Percentiles rank a stretch among this genome's conserved stretches.
Conservation (phyloP, 2,797 vertebrate species). For the Aeoliscus strigatus region DNA sequence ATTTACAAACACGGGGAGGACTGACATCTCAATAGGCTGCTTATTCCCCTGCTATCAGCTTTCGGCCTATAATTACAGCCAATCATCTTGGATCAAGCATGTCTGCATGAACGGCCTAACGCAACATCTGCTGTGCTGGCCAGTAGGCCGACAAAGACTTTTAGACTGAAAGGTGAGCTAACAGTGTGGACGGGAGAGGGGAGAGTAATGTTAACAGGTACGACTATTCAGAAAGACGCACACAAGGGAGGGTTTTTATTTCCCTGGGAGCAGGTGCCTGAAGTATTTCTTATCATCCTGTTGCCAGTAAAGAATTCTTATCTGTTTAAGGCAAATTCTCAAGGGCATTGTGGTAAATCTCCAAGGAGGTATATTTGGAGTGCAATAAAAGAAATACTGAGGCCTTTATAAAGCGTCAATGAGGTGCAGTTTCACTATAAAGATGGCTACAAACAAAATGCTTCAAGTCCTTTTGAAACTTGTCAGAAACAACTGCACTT, state of each 20-base stretch:
- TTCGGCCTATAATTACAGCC: conserved; percentile 79
- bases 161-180: conserved; percentile 63
- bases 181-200: conserved; percentile 36
- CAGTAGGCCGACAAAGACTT: conserved; percentile 42
- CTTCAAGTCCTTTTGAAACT: too few species aligned
- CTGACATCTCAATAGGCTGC: conserved; percentile 74
- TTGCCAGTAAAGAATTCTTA: conserved; percentile 39
- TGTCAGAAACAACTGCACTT: too few species aligned
- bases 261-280: conserved; percentile 61
- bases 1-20: conserved; percentile 60
- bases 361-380: conserved; percentile 31
- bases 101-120: conserved; percentile 68
- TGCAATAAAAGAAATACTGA: too few species aligned
- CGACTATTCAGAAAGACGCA: too few species aligned
- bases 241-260: too few species aligned
- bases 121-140: conserved; percentile 72
- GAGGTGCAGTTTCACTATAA: too few species aligned
- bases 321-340: conserved; percentile 41
- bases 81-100: conserved; percentile 76
- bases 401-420: too few species aligned
- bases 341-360: conserved; percentile 35
- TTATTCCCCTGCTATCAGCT: conserved; percentile 75
- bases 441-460: too few species aligned
- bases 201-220: conserved; percentile 50
- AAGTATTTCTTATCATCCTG: conserved; percentile 48